These are phyloP conservation scores for Pseudomyrmex sp. DNA, from an alignment of 1,140 invertebrate species.

Conservation along the genomic window DNA sequence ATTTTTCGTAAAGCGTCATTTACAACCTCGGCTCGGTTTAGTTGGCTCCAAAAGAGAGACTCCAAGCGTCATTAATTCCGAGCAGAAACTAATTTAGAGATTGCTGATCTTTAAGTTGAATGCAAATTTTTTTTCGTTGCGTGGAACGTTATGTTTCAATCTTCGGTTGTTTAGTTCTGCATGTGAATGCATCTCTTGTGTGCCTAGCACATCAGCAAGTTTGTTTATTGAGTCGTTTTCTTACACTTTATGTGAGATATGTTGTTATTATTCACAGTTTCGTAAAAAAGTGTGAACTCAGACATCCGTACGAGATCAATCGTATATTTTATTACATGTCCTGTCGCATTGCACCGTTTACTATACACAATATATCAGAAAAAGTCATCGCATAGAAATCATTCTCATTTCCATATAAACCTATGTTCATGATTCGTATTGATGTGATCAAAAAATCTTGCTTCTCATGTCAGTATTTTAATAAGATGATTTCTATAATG, in stretches of 20 bases:
- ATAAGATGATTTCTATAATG: slow-evolving; percentile 73
- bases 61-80: background rate
- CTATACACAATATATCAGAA: background rate
- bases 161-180: slow-evolving; percentile 41
- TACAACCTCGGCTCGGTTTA: slow-evolving; percentile 16
- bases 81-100: slow-evolving; percentile 6
- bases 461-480: background rate
- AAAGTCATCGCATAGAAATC: slow-evolving; percentile 75
- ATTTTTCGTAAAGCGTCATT: slow-evolving; percentile 28
- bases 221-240: slow-evolving; percentile 45
- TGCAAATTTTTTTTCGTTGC: slow-evolving; percentile 20
- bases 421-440: slow-evolving; percentile 48
- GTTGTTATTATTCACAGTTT: slow-evolving; percentile 43
- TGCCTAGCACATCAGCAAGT: slow-evolving; percentile 52
- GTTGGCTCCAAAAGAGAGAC: slow-evolving; percentile 15
- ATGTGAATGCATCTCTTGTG: slow-evolving; percentile 66
- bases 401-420: slow-evolving; percentile 68
- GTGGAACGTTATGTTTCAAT: slow-evolving; percentile 20
- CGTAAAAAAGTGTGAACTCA: slow-evolving; percentile 23
- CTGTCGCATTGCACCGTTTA: slow-evolving; percentile 32
- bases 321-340: background rate
- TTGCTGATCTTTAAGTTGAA: slow-evolving; percentile 22
- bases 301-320: slow-evolving; percentile 39
- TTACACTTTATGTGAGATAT: slow-evolving; percentile 51
- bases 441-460: slow-evolving; percentile 44